Evolutionary conservation across 2,797 vertebrate genomes (phyloP), one percentile per base, ranked within the genome.

Genomic region (Rhynchotus rufescens): DNA sequence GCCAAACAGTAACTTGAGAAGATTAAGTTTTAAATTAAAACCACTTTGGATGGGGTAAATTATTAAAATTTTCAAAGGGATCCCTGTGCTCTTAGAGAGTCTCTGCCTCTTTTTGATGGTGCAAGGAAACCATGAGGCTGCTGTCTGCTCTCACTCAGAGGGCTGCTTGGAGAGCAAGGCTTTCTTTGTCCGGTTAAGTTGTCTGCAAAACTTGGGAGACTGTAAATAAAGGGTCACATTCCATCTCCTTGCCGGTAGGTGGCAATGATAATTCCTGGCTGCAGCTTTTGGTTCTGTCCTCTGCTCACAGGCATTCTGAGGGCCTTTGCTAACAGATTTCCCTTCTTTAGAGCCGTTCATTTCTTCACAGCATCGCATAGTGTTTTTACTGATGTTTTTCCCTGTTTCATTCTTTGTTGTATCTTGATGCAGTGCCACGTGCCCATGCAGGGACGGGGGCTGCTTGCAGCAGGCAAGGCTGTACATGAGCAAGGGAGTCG

Each of bases 191-290:
- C 30, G 20, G 16, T 20, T n/a, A 28, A 3, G 26, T 32, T 1
- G 0, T 19, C 72, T 30, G 17, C 42, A 49, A 67, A 60, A 11
- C 22, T 17, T 49, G 26, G 8, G 6, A 28, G 38, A 3, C 11
- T 38, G 44, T 22, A 72, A 5, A 4, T 19, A 15, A 12, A 65
- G 3, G 0, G 0, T 4, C 0, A 57, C 20, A 6, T 32, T 1
- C 3, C 38, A 4, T n/a, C 1, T 45, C 45, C 15, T 16, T n/a
- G 34, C 44, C 86, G 25, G 28, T 7, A 59, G 26, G 22, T 28
- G 19, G 6, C 75, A 12, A 9, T 16, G 4, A 10, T 23, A 38
- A 42, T 12, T 69, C 52, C 77, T 73, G 5, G 40, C 45, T 20
- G 6, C 25, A 73, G 72, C 36, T 66, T 62, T 5, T 32, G 30